Evolutionary conservation across 2,888 invertebrate species (phyloP).

Genomic region (Bugulina stolonifera): DNA sequence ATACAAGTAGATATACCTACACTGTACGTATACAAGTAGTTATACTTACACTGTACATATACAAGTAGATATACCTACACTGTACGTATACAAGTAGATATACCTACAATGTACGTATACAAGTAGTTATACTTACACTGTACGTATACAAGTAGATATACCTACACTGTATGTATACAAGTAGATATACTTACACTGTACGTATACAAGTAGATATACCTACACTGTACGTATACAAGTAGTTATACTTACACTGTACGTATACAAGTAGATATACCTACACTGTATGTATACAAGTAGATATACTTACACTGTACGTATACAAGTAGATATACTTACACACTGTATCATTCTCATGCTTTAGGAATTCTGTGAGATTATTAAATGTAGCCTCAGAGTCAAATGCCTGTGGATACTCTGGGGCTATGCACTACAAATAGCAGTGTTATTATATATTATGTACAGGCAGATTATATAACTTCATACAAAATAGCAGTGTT

Average conservation of each 20-base stretch:
- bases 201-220: neutral
- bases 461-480: no score
- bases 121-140: neutral
- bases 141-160: neutral
- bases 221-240: neutral
- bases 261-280: neutral
- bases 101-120: neutral
- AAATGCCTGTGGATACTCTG: constrained; percentile 88
- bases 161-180: neutral
- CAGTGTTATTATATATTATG: neutral
- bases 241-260: neutral
- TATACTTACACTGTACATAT: neutral
- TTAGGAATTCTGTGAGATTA: constrained; percentile 70
- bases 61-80: neutral
- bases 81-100: neutral
- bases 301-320: constrained; percentile 7
- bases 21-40: neutral
- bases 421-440: constrained; percentile 67
- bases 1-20: neutral
- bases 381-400: constrained; percentile 75
- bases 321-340: constrained; percentile 36
- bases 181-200: neutral
- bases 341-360: constrained; percentile 64
- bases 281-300: neutral
- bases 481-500: no score